A percentile compares a stretch with the other conserved stretches of the same genome.
Evolutionary conservation across 1,140 invertebrate genomes (phyloP).

Genomic region (Drosophila nigrodunni): DNA sequence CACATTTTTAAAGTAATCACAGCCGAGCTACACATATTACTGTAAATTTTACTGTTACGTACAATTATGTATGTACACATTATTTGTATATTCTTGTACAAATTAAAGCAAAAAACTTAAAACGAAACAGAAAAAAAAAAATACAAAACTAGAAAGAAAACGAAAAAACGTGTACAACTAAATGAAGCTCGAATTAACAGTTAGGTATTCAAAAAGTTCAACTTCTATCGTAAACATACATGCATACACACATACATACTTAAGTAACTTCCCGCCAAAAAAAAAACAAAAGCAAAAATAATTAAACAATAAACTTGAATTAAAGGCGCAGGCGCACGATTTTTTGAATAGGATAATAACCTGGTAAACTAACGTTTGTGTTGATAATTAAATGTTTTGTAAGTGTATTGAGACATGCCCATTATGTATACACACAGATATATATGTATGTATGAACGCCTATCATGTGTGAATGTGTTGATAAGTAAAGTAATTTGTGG

Average conservation of each 20-base stretch:
- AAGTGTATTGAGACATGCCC: conserved; percentile 35
- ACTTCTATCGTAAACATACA: conserved; percentile 28
- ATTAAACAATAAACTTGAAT: conserved; percentile 35
- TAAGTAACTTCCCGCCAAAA: conserved; percentile 46
- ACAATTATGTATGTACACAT: conserved; percentile 22
- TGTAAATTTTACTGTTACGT: conserved; percentile 39
- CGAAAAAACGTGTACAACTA: conserved; percentile 52
- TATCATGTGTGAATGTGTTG: conserved; percentile 34
- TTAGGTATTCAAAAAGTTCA: conserved; percentile 54
- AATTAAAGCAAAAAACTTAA: conserved; percentile 38
- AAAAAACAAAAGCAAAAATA: not conserved
- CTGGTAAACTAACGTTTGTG: conserved; percentile 40
- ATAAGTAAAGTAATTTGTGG: conserved; percentile 36
- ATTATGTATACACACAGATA: conserved; percentile 8
- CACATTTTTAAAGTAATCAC: conserved; percentile 47
- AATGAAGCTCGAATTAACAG: conserved; percentile 70
- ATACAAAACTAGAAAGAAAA: conserved; percentile 37
- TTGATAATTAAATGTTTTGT: conserved; percentile 63
- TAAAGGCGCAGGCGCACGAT: conserved; percentile 75
- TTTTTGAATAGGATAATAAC: conserved; percentile 46
- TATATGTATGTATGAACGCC: conserved; percentile 18
- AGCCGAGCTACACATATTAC: conserved; percentile 30
- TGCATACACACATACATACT: conserved; percentile 28
- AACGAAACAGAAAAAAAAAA: conserved; percentile 27
- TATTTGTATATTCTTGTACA: conserved; percentile 76